Conservation (phyloP, 2,888 invertebrate species). For the Nemotelus pantherinus region DNA sequence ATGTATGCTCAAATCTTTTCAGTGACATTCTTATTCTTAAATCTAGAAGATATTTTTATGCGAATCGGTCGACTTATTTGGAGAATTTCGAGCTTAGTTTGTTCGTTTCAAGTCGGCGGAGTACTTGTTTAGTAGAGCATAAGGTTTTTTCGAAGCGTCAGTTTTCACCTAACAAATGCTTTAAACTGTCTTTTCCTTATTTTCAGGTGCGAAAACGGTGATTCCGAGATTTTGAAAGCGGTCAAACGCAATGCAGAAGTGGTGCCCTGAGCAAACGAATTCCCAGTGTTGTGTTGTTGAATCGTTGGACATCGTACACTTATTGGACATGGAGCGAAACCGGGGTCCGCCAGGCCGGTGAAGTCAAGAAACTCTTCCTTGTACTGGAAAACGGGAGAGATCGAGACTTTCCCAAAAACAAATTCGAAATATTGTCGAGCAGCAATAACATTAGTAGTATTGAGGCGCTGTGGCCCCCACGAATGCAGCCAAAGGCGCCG, state of each 20-base stretch:
- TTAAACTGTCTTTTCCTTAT: background rate
- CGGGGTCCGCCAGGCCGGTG: constrained; percentile 8
- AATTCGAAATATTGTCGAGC: background rate
- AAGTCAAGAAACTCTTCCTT: background rate
- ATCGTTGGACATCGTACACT: background rate
- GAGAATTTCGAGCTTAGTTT: background rate
- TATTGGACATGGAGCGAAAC: constrained; percentile 17
- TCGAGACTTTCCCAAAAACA: background rate
- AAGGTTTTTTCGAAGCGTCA: background rate
- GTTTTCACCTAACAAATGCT: background rate
- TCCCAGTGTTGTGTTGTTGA: background rate
- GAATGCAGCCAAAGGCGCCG: constrained; percentile 64
- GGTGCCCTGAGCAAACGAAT: background rate
- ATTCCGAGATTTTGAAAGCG: background rate
- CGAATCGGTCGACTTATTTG: constrained; percentile 21
- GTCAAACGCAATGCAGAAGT: constrained; percentile 9
- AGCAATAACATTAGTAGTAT: constrained; percentile 43
- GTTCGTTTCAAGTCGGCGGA: too few species aligned
- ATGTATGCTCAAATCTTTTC: constrained; percentile 25
- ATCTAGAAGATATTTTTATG: constrained; percentile 42
- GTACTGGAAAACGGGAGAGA: constrained; percentile 16
- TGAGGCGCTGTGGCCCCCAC: constrained; percentile 64
- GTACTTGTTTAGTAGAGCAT: background rate
- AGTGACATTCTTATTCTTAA: constrained; percentile 42
- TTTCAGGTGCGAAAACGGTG: background rate